Base-by-base conservation (phyloP, 64 coral and sea anemone species). In the Pachyseris speciosa region DNA sequence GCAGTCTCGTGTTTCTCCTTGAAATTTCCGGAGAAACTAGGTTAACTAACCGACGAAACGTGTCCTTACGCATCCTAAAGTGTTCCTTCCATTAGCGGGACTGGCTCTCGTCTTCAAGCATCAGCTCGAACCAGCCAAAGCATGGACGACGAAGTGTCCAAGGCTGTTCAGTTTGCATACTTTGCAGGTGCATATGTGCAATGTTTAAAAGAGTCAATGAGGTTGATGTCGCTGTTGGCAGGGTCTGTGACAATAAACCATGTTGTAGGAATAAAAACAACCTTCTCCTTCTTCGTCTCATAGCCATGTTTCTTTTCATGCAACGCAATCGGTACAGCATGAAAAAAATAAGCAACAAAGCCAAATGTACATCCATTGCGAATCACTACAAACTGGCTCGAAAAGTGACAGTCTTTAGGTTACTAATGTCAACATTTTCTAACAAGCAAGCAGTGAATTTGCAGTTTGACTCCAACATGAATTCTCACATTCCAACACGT, bases 41-140 rank as follows among this genome's bases (percentile, higher is more conserved):
- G 13, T 1, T 16, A 1, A 94, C 92, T 37, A 87, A 77, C 15
- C 55, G 10, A 45, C 60, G 24, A 75, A 94, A 88, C 27, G 73
- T 83, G 16, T 88, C 48, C 74, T 94, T 94, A 17, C 48, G 37
- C 92, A 94, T 72, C 0, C 84, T 41, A 41, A 89, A 89, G 52
- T 84, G 85, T 48, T 94, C 86, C 72, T 94, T 89, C 92, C 85
- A 94, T 52, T 89, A 94, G 13, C 73, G 29, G 12, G 13, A 15
- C 13, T 37, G 84, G 66, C 40, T 51, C 45, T 67, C 29, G 15
- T 81, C 59, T 1, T 33, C 73, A 34, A 49, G 61, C 15, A 78
- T 78, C 13, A 89, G 0, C 42, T 89, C 74, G 22, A 79, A 89
- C 87, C 87, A 89, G 3, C 87, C 87, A 61, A 49, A 60, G 2